Evolutionary conservation across 2,888 invertebrate species (phyloP), one percentile per base, ranked within the genome.

Genomic region (Tinea trinotella): DNA sequence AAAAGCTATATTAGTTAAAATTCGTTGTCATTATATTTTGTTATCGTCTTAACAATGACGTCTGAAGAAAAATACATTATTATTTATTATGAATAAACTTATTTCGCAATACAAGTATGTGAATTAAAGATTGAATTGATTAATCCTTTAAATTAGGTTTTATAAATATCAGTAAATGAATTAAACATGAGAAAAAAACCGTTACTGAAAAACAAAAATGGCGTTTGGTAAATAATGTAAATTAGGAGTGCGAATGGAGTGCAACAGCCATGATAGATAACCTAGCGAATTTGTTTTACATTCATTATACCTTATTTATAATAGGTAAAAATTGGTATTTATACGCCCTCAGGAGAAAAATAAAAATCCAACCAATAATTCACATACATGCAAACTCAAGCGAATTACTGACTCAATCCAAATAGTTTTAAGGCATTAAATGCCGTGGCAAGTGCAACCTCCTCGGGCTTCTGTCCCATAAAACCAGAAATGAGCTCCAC

Each of bases 401-500:
- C 22, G 20, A n/a, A 57, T 80, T 79, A 91, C 88, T 92, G 92
- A 67, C 93, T 92, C 56, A 95, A 86, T 17, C 95, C 95, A 74
- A 97, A 97, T 30, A 97, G 75, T 81, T 96, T 96, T 58, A 97
- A 87, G 35, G 97, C 96, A 78, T 96, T 97, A 71, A 95, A 95
- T 57, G 96, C 95, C 6, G 96, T 96, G 18, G 95, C 93, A 49
- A 97, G 82, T 0, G 96, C 96, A 10, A 97, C 93, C 71, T 96
- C 96, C 71, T 96, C 96, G 0, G 96, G 95, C 44, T 91, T 91
- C 71, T 92, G 92, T 54, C 90, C 90, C 86, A 96, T 92, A 75
- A 96, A 95, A 15, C 95, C 96, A n/a, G 97, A 96, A 59, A 96
- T 92, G 89, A 98, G 91, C 80, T 98, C 98, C 48, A 97, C 94